These are phyloP conservation scores for Euleptes europaea DNA, from an alignment of 2,113 vertebrate species.

Conservation along the genomic window DNA sequence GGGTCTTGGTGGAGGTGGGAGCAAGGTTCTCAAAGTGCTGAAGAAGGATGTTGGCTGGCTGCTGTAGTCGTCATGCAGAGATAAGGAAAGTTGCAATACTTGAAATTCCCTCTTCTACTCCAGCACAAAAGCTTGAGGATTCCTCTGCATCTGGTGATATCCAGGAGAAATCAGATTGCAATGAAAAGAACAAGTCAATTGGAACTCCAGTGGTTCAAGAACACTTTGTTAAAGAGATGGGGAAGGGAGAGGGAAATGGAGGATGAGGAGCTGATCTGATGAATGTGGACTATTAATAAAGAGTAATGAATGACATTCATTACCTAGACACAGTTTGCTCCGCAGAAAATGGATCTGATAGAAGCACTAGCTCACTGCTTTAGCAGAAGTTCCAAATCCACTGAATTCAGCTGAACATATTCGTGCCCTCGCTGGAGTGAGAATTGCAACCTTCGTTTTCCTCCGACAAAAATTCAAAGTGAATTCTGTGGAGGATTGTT, in stretches of 20 bases:
- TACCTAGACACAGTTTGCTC: not conserved
- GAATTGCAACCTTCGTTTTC: constrained; percentile 22
- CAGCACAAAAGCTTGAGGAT: not conserved
- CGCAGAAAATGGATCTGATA: too few species aligned
- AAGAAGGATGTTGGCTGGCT: too few species aligned
- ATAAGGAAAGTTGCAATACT: too few species aligned
- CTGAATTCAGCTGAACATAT: not conserved
- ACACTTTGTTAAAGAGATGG: not conserved
- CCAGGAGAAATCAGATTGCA: not conserved
- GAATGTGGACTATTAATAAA: not conserved
- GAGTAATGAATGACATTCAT: not conserved
- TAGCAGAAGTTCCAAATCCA: rapidly evolving
- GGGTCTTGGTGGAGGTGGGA: too few species aligned
- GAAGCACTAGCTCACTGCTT: not conserved
- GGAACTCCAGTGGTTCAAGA: not conserved
- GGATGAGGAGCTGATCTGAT: not conserved
- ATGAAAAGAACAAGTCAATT: not conserved
- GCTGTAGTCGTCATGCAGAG: too few species aligned
- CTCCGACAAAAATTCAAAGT: constrained; percentile 28
- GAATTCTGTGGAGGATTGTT: constrained; percentile 52
- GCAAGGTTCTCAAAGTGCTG: too few species aligned
- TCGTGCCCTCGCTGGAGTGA: constrained; percentile 21
- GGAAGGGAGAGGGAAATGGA: not conserved
- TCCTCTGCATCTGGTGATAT: not conserved
- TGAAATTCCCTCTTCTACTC: too few species aligned